Evolutionary conservation across 37 sponge, comb jelly and placozoan species (phyloP).

Genomic region (Spongilla lacustris): DNA sequence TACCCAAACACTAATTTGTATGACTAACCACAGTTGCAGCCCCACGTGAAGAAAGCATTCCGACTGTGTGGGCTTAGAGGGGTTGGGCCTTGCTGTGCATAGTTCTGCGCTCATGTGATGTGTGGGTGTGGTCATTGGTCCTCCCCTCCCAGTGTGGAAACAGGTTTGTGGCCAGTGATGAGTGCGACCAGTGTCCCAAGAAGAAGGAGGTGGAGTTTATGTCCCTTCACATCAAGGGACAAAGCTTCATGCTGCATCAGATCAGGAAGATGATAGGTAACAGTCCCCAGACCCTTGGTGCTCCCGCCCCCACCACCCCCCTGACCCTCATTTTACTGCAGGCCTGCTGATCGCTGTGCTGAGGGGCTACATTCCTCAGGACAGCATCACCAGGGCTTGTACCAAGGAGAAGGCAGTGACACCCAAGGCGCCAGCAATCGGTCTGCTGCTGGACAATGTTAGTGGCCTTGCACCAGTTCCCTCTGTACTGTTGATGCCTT

Average conservation of each 20-base stretch:
- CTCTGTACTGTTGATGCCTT: too few relatives aligned
- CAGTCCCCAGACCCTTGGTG: too few relatives aligned
- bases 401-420: constrained; percentile 77
- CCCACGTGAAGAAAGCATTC: too few relatives aligned
- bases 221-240: constrained; percentile 79
- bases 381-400: constrained; percentile 54
- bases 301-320: not conserved
- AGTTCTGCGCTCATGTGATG: too few relatives aligned
- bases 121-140: too few relatives aligned
- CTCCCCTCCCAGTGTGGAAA: constrained; percentile 8
- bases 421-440: constrained; percentile 92
- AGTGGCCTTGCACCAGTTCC: not conserved
- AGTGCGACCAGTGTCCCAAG: not conserved
- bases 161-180: constrained; percentile 12
- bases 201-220: constrained; percentile 74
- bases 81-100: too few relatives aligned
- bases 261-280: constrained; percentile 97
- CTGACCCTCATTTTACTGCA: not conserved
- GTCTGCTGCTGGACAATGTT: constrained; percentile 89
- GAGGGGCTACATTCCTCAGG: constrained; percentile 54
- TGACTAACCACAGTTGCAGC: too few relatives aligned
- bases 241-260: constrained; percentile 98
- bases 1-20: too few relatives aligned
- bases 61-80: too few relatives aligned
- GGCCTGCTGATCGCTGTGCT: constrained; percentile 87